Base-by-base conservation (phyloP, 2,113 vertebrate species). In the Trochalopteron elliotii region DNA sequence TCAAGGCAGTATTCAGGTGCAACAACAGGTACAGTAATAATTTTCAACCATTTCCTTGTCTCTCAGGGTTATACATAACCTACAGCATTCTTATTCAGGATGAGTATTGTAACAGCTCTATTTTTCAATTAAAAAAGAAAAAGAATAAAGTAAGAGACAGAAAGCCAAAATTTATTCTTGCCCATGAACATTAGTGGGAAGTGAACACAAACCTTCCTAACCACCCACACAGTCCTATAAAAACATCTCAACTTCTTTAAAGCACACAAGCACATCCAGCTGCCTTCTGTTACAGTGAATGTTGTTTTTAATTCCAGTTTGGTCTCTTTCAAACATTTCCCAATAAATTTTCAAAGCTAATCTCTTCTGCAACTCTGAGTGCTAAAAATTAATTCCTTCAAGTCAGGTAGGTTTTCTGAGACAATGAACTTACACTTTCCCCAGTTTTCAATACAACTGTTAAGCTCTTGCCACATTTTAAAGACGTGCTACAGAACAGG, bases 161-260 rank as follows among this genome's bases (percentile, higher is more conserved):
- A 85, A 57, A 63, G 27, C 4, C 56, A 79, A 76, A 78, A 61
- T 47, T 92, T 91, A 91, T 83, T 92, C 86, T 89, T 88, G 61
- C 57, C 59, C 28, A 50, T 75, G 53, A 94, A 75, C 23, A 24
- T 57, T 56, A 57, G 20, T 33, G 18, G 39, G 82, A 95, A 67
- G 31, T 3, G 5, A 35, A 49, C 31, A 90, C 52, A 92, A 91
- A 75, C 65, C 83, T 90, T 92, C 47, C 50, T 35, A 83, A 55
- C 59, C 42, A 16, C 83, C 90, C 86, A 94, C 77, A 52, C 27
- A 45, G 13, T 35, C 37, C 82, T 87, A 57, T 65, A 71, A 95
- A 92, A 93, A 68, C 6, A 72, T 90, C 88, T 85, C 78, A 68
- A 72, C 47, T 59, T 82, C 84, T 90, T 92, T 83, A 89, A 96